These are phyloP conservation scores for Helarctos malayanus DNA, from an alignment of 2,797 vertebrate genomes.

Conservation along the genomic window DNA sequence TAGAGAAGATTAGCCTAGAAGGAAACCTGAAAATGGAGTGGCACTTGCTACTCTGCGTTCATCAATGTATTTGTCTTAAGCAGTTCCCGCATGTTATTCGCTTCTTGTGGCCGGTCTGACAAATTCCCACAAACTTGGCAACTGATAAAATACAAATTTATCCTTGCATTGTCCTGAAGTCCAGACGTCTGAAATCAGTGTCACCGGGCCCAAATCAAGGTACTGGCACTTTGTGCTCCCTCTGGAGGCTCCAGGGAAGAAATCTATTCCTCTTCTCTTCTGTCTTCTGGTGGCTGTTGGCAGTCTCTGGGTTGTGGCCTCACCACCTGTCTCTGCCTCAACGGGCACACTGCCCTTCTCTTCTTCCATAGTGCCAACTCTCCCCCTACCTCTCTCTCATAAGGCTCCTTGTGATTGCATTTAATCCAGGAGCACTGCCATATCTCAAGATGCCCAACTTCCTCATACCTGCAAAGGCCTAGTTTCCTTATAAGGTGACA, in stretches of 20 bases:
- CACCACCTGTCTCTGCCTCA: not conserved
- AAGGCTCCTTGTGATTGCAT: not conserved
- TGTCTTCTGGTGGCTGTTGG: not conserved
- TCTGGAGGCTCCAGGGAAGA: not conserved
- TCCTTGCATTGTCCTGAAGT: not conserved
- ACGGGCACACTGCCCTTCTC: not conserved
- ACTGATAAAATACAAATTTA: not conserved
- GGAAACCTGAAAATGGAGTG: not conserved
- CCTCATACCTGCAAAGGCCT: not conserved
- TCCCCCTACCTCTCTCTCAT: not conserved
- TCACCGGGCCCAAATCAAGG: not conserved
- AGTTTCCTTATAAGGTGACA: not conserved
- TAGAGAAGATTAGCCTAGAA: not conserved
- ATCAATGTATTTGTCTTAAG: not conserved
- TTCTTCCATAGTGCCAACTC: not conserved
- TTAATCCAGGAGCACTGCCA: not conserved
- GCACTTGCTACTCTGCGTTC: not conserved
- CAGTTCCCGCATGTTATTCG: not conserved
- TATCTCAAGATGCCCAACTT: not conserved
- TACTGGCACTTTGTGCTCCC: accelerated
- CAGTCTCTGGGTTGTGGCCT: not conserved
- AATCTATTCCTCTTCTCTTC: not conserved
- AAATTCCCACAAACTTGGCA: not conserved
- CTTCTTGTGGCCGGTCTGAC: not conserved
- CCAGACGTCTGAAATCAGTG: not conserved